Conservation (phyloP, 2,113 vertebrate genomes). For the Oxyura jamaicensis region DNA sequence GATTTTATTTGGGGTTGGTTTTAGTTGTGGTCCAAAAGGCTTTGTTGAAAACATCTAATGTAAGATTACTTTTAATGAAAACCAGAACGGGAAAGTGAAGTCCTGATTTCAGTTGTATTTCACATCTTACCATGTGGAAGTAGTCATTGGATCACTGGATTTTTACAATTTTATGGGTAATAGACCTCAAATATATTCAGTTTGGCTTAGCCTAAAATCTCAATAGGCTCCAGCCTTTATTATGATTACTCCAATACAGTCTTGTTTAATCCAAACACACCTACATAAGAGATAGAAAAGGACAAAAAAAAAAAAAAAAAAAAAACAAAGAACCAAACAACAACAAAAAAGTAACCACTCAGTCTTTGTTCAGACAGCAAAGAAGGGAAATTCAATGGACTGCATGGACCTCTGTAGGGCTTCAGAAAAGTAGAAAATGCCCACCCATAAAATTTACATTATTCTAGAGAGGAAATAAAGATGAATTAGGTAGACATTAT, state of each 20-base stretch:
- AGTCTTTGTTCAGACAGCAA: background rate
- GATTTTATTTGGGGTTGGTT: background rate
- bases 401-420: background rate
- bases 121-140: background rate
- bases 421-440: background rate
- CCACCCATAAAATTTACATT: background rate
- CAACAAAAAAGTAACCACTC: background rate
- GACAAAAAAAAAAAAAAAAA: background rate
- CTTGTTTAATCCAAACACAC: background rate
- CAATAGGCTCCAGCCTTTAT: background rate
- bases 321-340: no score
- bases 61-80: conserved; percentile 8
- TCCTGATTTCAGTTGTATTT: background rate
- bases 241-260: background rate
- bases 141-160: background rate
- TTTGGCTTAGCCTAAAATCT: background rate
- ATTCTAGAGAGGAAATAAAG: background rate
- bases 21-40: background rate
- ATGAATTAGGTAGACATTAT: background rate
- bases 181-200: background rate
- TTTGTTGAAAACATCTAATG: background rate
- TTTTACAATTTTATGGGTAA: background rate
- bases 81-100: background rate
- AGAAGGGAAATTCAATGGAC: background rate
- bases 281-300: background rate